Evolutionary conservation across 1,140 invertebrate genomes (phyloP).

Genomic region (Zeugodacus cucurbitae): DNA sequence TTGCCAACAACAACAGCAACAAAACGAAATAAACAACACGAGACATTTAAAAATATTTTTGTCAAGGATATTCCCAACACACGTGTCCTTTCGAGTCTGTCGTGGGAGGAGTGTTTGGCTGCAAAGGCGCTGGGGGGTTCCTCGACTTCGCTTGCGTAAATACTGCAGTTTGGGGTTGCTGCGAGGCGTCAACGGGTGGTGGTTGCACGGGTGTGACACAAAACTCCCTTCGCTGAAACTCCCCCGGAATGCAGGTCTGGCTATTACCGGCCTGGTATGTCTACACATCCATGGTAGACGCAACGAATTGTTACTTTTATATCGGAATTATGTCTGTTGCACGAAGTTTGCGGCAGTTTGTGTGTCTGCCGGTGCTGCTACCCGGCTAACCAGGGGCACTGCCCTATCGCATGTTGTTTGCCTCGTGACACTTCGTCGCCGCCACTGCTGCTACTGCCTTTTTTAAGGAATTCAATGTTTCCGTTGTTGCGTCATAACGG

Average conservation of each 20-base stretch:
- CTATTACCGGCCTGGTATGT: not conserved
- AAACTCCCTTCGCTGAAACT: not conserved
- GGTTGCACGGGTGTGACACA: not conserved
- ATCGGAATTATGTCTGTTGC: not conserved
- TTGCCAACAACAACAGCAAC: not conserved
- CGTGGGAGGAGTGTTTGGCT: not conserved
- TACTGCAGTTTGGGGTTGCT: not conserved
- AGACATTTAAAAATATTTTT: conserved; percentile 27
- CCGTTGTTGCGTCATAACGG: conserved; percentile 35
- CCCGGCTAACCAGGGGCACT: not conserved
- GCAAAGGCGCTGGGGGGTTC: not conserved
- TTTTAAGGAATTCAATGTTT: not conserved
- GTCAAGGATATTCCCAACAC: not conserved
- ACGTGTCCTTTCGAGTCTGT: not conserved
- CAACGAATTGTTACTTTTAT: not conserved
- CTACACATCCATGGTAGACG: not conserved
- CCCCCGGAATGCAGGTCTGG: not conserved
- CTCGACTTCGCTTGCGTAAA: not conserved
- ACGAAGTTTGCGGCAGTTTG: no score
- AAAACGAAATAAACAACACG: not conserved
- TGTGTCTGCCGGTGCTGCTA: not conserved
- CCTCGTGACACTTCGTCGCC: not conserved
- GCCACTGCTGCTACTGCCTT: not conserved
- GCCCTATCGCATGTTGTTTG: conserved; percentile 10
- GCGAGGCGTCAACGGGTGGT: not conserved